These are phyloP conservation scores for Meloe dianella DNA, from an alignment of 2,888 invertebrate species.

Conservation along the genomic window DNA sequence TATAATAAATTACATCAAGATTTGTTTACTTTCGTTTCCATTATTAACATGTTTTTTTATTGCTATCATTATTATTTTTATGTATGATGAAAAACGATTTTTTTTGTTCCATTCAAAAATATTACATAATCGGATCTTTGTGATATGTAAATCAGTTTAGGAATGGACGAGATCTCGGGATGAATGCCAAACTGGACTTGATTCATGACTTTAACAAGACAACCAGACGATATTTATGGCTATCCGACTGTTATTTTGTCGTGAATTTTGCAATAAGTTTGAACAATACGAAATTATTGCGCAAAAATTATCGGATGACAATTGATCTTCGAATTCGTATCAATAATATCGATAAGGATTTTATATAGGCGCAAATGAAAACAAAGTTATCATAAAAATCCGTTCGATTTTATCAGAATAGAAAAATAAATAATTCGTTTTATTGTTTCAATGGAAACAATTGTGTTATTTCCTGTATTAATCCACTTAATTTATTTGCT, in stretches of 20 bases:
- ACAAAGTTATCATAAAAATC: not conserved
- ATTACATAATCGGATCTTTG: not conserved
- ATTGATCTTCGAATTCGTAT: not conserved
- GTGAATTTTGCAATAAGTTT: not conserved
- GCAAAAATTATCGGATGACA: not conserved
- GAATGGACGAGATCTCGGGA: not conserved
- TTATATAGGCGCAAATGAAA: not conserved
- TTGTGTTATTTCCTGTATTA: not conserved
- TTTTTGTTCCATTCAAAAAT: not conserved
- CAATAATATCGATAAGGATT: not conserved
- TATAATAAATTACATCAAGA: constrained; percentile 8
- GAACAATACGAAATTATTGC: not conserved
- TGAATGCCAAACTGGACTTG: constrained; percentile 3
- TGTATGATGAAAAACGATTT: not conserved
- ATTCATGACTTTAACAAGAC: not conserved
- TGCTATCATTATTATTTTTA: not conserved
- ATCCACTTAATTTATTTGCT: not conserved
- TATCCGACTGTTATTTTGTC: not conserved
- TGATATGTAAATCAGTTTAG: not conserved
- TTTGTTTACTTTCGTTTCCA: constrained; percentile 5
- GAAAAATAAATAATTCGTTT: not conserved
- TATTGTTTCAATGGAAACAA: constrained; percentile 3
- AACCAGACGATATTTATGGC: not conserved
- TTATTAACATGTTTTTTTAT: not conserved
- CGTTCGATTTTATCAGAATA: not conserved